Conservation (phyloP, 2,888 invertebrate genomes). For the Chrysolina oricalcia region DNA sequence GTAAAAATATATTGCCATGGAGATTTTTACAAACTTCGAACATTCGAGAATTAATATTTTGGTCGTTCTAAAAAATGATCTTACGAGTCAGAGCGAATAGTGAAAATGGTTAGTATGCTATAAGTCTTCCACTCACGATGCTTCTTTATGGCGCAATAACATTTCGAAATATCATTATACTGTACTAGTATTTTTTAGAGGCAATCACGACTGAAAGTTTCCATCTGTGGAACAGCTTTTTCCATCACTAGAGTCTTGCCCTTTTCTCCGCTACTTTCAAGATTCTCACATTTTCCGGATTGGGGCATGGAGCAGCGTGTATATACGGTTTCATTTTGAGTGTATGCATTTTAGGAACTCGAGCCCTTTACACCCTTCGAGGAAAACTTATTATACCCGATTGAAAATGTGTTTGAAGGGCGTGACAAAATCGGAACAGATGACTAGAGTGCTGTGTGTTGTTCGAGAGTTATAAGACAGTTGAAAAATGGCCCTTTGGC, state of each 20-base stretch:
- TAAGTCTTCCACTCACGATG: background rate
- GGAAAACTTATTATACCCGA: conserved; percentile 21
- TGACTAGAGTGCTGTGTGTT: conserved; percentile 24
- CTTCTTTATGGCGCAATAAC: background rate
- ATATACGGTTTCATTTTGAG: conserved; percentile 5
- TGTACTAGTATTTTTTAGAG: background rate
- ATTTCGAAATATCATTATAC: background rate
- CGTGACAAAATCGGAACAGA: conserved; percentile 23
- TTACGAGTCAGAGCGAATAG: no score
- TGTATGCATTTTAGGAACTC: background rate
- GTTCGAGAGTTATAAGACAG: conserved; percentile 21
- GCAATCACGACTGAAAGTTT: background rate
- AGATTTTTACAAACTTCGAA: no score
- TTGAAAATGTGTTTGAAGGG: conserved; percentile 18
- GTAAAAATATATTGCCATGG: no score
- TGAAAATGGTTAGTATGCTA: background rate
- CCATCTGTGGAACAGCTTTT: background rate
- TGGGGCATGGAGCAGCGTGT: background rate
- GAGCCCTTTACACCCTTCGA: background rate
- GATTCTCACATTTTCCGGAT: background rate
- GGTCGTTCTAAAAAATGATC: background rate
- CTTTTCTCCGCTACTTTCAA: background rate
- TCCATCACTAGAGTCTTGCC: background rate
- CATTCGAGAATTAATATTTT: background rate
- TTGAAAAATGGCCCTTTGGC: conserved; percentile 12